phyloP scores from a whole-genome alignment of 2,888 invertebrate species.

The Synanthedon vespiformis region DNA sequence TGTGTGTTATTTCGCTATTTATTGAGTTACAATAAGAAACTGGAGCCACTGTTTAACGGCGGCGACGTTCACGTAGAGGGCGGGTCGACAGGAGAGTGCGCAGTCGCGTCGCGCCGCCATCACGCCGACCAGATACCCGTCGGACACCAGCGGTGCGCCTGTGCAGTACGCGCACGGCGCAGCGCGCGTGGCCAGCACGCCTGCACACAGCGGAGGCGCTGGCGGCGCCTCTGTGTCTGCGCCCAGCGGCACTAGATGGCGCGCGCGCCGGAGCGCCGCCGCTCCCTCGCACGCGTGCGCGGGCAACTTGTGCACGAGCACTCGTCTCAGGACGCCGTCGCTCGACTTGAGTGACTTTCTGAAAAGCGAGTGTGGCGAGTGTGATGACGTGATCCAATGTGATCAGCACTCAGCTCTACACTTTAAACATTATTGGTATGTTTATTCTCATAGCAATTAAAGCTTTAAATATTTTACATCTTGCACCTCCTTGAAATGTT shows the following conservation, averaged over 20 bases:
- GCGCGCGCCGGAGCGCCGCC: conserved; percentile 6
- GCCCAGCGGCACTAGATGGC: conserved; percentile 8
- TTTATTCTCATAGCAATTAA: too few species aligned
- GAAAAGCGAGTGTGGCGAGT: too few species aligned
- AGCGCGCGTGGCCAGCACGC: conserved; percentile 12
- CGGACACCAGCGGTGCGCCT: conserved; percentile 39
- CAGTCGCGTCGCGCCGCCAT: conserved; percentile 33
- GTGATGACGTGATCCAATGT: too few species aligned
- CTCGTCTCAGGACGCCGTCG: conserved; percentile 8
- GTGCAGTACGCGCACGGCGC: conserved; percentile 38
- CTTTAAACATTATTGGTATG: too few species aligned
- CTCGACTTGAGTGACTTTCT: conserved; percentile 2
- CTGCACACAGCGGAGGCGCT: conserved; percentile 3
- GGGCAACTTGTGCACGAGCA: conserved; percentile 19
- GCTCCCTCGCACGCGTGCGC: conserved; percentile 17
- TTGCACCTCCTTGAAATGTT: too few species aligned
- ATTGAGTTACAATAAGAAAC: conserved; percentile 13
- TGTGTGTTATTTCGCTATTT: conserved; percentile 1
- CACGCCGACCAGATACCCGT: conserved; percentile 22
- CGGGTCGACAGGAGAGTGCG: conserved; percentile 41
- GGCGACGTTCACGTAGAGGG: conserved; percentile 34
- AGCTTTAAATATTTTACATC: too few species aligned
- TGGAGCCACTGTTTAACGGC: conserved; percentile 31
- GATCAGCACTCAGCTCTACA: too few species aligned
- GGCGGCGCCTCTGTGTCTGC: background rate